Percentiles rank a stretch among this genome's conserved stretches.
Evolutionary conservation across 2,888 invertebrate species (phyloP).

Genomic region (Ferdinandea cuprea): DNA sequence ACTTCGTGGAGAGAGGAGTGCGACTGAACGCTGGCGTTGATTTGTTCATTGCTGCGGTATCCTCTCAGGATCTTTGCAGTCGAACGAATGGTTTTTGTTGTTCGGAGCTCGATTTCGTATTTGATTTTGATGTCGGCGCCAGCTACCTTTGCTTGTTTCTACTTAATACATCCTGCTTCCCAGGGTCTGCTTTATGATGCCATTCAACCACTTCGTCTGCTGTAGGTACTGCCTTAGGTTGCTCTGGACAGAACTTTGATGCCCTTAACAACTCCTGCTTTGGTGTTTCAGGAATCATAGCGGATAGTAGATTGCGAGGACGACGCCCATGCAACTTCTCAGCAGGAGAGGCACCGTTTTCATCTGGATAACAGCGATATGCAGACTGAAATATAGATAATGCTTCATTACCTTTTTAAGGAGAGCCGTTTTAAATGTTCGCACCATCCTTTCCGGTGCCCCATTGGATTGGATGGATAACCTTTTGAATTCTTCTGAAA

Average conservation of each 20-base stretch:
- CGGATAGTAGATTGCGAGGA: too few relatives aligned
- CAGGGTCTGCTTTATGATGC: not conserved
- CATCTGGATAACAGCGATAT: slow-evolving; percentile 20
- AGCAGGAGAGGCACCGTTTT: slow-evolving; percentile 21
- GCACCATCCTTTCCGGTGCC: slow-evolving; percentile 71
- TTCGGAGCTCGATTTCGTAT: too few relatives aligned
- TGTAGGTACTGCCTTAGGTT: too few relatives aligned
- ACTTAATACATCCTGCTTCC: slow-evolving; percentile 15
- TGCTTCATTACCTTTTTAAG: slow-evolving; percentile 13
- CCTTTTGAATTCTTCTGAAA: slow-evolving; percentile 69
- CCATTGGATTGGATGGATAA: slow-evolving; percentile 75
- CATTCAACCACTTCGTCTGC: too few relatives aligned
- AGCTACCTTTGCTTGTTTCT: not conserved
- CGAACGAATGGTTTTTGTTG: too few relatives aligned
- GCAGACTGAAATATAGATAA: slow-evolving; percentile 20
- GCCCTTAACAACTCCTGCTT: not conserved
- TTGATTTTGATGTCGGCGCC: slow-evolving; percentile 18
- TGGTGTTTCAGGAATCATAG: too few relatives aligned
- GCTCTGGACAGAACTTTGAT: not conserved
- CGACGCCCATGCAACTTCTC: slow-evolving; percentile 18
- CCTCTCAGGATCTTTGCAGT: too few relatives aligned
- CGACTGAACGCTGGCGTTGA: too few relatives aligned
- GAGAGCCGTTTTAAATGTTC: slow-evolving; percentile 33
- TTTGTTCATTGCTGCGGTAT: too few relatives aligned
- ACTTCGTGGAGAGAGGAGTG: too few relatives aligned